phyloP scores from a whole-genome alignment of 2,888 invertebrate genomes.

The Tetramorium bicarinatum region DNA sequence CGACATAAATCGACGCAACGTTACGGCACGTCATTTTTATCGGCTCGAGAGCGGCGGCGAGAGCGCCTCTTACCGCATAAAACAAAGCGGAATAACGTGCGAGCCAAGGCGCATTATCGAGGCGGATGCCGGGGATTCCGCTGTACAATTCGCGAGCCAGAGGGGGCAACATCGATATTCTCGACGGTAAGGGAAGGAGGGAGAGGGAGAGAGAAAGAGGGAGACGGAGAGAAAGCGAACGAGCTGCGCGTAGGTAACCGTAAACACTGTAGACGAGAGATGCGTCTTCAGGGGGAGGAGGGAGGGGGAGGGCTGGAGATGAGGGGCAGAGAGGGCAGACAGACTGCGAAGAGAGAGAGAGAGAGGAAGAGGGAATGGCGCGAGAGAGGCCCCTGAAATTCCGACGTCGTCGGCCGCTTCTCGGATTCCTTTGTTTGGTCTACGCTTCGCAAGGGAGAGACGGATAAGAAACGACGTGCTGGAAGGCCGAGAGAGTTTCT shows the following conservation, averaged over 20 bases:
- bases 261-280: slow-evolving; percentile 35
- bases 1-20: slow-evolving; percentile 41
- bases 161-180: slow-evolving; percentile 50
- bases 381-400: slow-evolving; percentile 64
- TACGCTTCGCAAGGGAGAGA: slow-evolving; percentile 74
- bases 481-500: slow-evolving; percentile 75
- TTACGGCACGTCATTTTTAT: slow-evolving; percentile 42
- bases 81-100: slow-evolving; percentile 52
- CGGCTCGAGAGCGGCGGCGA: slow-evolving; percentile 24
- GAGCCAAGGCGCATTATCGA: slow-evolving; percentile 49
- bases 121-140: slow-evolving; percentile 48
- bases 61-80: slow-evolving; percentile 48
- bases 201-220: slow-evolving; percentile 33
- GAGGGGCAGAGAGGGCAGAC: not conserved
- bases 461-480: slow-evolving; percentile 79
- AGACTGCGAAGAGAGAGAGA: slow-evolving; percentile 18
- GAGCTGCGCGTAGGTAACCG: slow-evolving; percentile 42
- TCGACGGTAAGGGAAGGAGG: slow-evolving; percentile 7
- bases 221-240: slow-evolving; percentile 50
- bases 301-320: not conserved
- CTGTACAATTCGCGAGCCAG: slow-evolving; percentile 52
- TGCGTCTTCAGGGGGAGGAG: not conserved
- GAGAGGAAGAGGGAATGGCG: slow-evolving; percentile 18
- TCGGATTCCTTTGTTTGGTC: slow-evolving; percentile 80
- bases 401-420: slow-evolving; percentile 67